Evolutionary conservation across 2,888 invertebrate genomes (phyloP).

Genomic region (Coelinius sp.): DNA sequence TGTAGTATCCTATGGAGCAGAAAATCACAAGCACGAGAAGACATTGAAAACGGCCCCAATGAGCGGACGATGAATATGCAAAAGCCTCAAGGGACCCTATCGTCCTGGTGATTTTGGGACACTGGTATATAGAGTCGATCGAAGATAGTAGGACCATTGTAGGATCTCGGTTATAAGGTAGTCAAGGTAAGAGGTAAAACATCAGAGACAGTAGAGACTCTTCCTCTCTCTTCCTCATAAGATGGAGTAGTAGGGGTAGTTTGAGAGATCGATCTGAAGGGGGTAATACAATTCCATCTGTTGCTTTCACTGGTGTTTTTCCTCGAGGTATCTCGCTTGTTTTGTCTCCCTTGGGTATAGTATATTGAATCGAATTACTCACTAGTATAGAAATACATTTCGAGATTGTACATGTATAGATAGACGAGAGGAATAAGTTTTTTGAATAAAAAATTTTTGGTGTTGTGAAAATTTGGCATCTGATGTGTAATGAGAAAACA

Average conservation of each 20-base stretch:
- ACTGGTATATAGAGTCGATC: neutral
- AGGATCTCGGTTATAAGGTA: neutral
- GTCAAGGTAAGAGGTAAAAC: neutral
- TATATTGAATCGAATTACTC: conserved; percentile 24
- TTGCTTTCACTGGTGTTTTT: conserved; percentile 18
- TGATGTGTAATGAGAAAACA: too few species aligned
- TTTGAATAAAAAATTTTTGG: too few species aligned
- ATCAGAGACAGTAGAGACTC: neutral
- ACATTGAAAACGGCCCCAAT: conserved; percentile 26
- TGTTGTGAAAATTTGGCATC: too few species aligned
- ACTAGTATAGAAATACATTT: conserved; percentile 1
- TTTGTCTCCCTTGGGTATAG: conserved; percentile 23
- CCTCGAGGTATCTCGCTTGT: neutral
- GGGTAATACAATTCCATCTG: conserved; percentile 33
- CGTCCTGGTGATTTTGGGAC: neutral
- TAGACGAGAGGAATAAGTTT: neutral
- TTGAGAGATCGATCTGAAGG: conserved; percentile 5
- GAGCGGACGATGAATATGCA: conserved; percentile 33
- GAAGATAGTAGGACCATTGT: conserved; percentile 6
- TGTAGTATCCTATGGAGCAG: neutral
- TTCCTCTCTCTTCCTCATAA: neutral
- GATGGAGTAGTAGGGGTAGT: neutral
- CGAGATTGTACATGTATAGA: neutral
- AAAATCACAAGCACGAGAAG: conserved; percentile 29
- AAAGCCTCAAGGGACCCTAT: conserved; percentile 9